A percentile compares a stretch with the other conserved stretches of the same genome.
Evolutionary conservation across 2,113 vertebrate species (phyloP).

Genomic region (Rhinolophus sinicus): DNA sequence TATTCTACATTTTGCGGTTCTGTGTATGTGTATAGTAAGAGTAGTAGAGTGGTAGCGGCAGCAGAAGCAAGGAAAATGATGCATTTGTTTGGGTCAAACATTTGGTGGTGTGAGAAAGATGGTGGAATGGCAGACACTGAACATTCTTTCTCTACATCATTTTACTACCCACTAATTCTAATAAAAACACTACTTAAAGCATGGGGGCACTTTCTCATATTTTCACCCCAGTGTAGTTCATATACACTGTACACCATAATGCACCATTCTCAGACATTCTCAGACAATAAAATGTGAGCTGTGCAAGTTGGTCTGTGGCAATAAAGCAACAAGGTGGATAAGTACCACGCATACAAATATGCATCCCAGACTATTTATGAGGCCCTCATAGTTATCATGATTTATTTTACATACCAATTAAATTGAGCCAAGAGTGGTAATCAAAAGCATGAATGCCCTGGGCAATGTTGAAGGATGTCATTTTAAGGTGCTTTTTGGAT

Average conservation of each 20-base stretch:
- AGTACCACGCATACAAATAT: slow-evolving; percentile 36
- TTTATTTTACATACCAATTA: slow-evolving; percentile 88
- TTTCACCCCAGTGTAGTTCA: slow-evolving; percentile 29
- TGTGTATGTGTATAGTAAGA: neutral
- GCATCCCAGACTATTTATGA: slow-evolving; percentile 30
- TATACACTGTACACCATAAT: neutral
- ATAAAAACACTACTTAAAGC: slow-evolving; percentile 56
- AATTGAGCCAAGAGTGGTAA: slow-evolving; percentile 86
- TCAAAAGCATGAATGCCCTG: slow-evolving; percentile 88
- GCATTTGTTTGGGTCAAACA: neutral
- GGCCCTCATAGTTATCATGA: slow-evolving; percentile 47
- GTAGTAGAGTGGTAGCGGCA: neutral
- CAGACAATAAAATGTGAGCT: slow-evolving; percentile 56
- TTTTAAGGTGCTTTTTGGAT: slow-evolving; percentile 79
- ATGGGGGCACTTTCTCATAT: neutral
- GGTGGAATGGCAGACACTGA: neutral
- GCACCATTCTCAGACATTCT: slow-evolving; percentile 59
- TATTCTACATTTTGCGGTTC: neutral
- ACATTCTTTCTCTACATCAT: neutral
- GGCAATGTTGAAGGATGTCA: slow-evolving; percentile 82
- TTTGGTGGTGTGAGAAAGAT: neutral
- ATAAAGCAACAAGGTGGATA: slow-evolving; percentile 59
- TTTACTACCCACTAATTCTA: neutral
- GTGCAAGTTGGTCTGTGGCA: slow-evolving; percentile 49
- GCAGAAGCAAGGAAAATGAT: neutral